Evolutionary conservation across 2,113 vertebrate species (phyloP), one percentile per base, ranked within the genome.

Genomic region (Brevimyrus niger): DNA sequence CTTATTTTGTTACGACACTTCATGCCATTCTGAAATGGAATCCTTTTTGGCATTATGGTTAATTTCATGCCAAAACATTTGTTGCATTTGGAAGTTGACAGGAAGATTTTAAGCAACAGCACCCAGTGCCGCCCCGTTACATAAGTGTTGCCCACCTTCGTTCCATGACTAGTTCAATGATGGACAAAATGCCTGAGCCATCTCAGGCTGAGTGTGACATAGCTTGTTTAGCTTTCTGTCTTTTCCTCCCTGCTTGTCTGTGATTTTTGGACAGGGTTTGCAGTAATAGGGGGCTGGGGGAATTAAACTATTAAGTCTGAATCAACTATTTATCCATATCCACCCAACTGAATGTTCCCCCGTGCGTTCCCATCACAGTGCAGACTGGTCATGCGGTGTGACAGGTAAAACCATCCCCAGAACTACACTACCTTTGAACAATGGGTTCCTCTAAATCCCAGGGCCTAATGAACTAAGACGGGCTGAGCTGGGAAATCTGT

Each of bases 401-500:
- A 97, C 97, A 96, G 95, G 94, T 95, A 93, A 96, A 96, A 96
- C 95, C 96, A 96, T 95, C 94, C 94, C 94, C 93, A 94, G 95
- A 95, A 95, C 96, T 96, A 95, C 94, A 94, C 95, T 95, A 93
- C 94, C 94, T 93, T 90, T 91, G 76, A 94, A 97, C 96, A 97
- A 97, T 97, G 92, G 92, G 92, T 92, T 87, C 82, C 23, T 90
- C 94, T 96, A 97, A 97, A 97, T 96, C 96, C 95, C 94, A 21
- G 91, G 90, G 94, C 93, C 95, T 95, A 95, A 94, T 94, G 94
- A 94, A 91, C 87, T 95, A 94, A 95, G 96, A 95, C 94, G 65
- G 94, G 90, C 88, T 95, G 94, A 95, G 95, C 95, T 82, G 84
- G 95, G 95, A 96, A 97, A 97, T 98, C 95, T 97, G 97, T 97